These are phyloP conservation scores for Drosophila truncata DNA, from an alignment of 1,140 invertebrate species.

Conservation along the genomic window DNA sequence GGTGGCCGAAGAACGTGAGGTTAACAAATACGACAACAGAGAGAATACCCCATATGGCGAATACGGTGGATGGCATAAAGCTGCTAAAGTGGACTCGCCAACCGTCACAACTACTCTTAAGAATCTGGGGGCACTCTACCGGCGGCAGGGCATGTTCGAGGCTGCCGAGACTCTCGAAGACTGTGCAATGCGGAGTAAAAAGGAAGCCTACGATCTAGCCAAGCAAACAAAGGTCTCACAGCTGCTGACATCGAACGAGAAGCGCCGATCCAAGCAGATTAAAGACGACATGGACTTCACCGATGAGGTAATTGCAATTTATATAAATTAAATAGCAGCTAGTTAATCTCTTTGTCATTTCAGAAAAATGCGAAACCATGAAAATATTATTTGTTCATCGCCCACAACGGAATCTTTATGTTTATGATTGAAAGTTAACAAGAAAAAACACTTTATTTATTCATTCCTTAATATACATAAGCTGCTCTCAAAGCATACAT, in stretches of 20 bases:
- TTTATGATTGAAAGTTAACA: constrained; percentile 74
- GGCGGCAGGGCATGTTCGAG: constrained; percentile 99
- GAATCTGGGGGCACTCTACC: constrained; percentile 98
- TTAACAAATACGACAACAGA: constrained; percentile 96
- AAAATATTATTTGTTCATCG: constrained; percentile 63
- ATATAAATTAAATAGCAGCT: background rate
- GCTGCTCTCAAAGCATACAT: constrained; percentile 60
- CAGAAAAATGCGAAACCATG: constrained; percentile 75
- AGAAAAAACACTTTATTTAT: constrained; percentile 75
- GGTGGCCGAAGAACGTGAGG: constrained; percentile 98
- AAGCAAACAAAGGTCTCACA: constrained; percentile 94
- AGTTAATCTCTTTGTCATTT: constrained; percentile 33
- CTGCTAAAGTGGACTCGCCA: constrained; percentile 98
- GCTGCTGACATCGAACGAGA: constrained; percentile 87
- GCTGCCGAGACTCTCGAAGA: constrained; percentile 99
- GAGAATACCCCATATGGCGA: constrained; percentile 97
- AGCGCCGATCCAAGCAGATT: constrained; percentile 78
- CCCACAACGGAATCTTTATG: constrained; percentile 68
- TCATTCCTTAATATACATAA: constrained; percentile 79
- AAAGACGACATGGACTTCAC: constrained; percentile 79
- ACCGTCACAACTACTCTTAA: constrained; percentile 98
- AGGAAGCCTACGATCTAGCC: constrained; percentile 96
- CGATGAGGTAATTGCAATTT: constrained; percentile 66
- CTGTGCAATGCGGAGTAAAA: constrained; percentile 96
- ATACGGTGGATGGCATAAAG: constrained; percentile 99